These are phyloP conservation scores for Neolamprologus devosi DNA, from an alignment of 2,113 vertebrate genomes.

Conservation along the genomic window DNA sequence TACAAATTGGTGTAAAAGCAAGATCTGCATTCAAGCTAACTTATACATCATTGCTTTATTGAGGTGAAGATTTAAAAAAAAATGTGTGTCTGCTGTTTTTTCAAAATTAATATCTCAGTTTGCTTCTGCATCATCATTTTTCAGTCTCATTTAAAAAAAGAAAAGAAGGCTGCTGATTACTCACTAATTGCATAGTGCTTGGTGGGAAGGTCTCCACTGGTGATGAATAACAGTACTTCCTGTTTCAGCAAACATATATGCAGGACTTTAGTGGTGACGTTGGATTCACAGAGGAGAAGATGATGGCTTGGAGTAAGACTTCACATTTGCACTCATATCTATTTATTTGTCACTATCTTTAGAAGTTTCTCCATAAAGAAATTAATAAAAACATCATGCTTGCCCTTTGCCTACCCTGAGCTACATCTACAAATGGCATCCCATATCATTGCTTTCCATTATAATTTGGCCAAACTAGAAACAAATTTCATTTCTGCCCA, in stretches of 20 bases:
- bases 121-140: constrained; percentile 69
- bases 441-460: neutral
- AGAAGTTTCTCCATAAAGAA: neutral
- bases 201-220: constrained; percentile 43
- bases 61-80: neutral
- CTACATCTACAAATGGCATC: neutral
- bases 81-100: constrained; percentile 57
- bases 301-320: constrained; percentile 6
- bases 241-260: neutral
- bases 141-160: constrained; percentile 57
- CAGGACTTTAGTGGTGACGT: constrained; percentile 21
- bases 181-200: constrained; percentile 68
- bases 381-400: neutral
- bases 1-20: constrained; percentile 72
- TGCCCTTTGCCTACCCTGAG: neutral
- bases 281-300: constrained; percentile 13
- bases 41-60: constrained; percentile 59
- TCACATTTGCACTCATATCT: constrained; percentile 5
- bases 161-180: constrained; percentile 63
- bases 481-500: neutral
- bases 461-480: constrained; percentile 16
- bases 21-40: constrained; percentile 67
- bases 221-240: constrained; percentile 57
- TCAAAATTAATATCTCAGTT: constrained; percentile 73
- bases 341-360: constrained; percentile 11